These are phyloP conservation scores for Gavia stellata DNA, from an alignment of 2,113 vertebrate genomes.

Conservation along the genomic window DNA sequence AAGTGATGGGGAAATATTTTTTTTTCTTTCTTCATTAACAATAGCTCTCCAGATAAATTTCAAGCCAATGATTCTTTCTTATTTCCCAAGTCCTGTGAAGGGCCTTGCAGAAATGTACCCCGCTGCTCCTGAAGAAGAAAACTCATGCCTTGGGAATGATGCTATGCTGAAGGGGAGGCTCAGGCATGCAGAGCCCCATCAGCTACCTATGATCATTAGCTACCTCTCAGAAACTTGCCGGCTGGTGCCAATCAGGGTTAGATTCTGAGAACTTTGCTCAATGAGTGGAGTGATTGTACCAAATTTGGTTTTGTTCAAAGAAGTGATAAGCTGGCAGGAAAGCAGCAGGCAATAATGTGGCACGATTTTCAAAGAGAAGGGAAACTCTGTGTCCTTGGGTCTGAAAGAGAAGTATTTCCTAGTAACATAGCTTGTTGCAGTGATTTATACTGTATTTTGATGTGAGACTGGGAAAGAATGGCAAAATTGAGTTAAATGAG, in stretches of 20 bases:
- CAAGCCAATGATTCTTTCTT: neutral
- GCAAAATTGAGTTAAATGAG: neutral
- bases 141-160: neutral
- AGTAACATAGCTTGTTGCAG: neutral
- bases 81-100: neutral
- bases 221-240: neutral
- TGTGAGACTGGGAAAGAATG: neutral
- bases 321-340: neutral
- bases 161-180: neutral
- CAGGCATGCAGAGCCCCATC: neutral
- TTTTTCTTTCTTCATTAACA: neutral
- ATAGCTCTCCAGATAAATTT: neutral
- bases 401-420: neutral
- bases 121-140: neutral
- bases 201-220: neutral
- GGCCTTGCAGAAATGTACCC: neutral
- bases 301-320: neutral
- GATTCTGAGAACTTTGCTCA: neutral
- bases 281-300: fast-evolving
- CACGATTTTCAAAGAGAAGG: neutral
- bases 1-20: neutral
- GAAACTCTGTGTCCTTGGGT: neutral
- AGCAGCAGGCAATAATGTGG: neutral
- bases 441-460: neutral
- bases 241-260: neutral